A percentile compares a stretch with the other conserved stretches of the same genome.
Evolutionary conservation across 1,140 invertebrate species (phyloP).

Genomic region (Ectropis grisescens): DNA sequence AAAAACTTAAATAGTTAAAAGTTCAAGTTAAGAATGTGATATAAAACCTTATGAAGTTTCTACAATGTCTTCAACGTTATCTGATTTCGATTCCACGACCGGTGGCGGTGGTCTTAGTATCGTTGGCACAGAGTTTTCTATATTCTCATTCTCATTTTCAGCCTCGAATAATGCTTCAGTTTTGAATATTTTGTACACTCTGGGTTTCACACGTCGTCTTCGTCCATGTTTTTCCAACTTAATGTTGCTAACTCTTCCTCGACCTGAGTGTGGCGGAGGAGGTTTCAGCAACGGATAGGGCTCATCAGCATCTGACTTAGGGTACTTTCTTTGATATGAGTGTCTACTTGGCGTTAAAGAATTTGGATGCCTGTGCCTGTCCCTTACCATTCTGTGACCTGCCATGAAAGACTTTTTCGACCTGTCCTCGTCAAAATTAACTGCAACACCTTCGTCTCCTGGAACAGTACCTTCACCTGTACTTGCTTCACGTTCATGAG

Average conservation of each 20-base stretch:
- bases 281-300: conserved; percentile 62
- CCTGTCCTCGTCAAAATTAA: conserved; percentile 27
- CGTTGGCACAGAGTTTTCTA: conserved; percentile 22
- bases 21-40: too few species aligned
- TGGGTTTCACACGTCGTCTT: conserved; percentile 35
- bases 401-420: conserved; percentile 23
- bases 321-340: conserved; percentile 40
- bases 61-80: conserved; percentile 7
- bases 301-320: conserved; percentile 40
- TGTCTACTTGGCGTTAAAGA: conserved; percentile 28
- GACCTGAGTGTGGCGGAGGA: conserved; percentile 32
- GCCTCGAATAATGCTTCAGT: conserved; percentile 47
- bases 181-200: conserved; percentile 37
- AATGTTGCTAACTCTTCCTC: conserved; percentile 19
- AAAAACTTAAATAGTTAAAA: too few species aligned
- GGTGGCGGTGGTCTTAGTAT: conserved; percentile 29
- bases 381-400: conserved; percentile 19
- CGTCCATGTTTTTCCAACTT: conserved; percentile 40
- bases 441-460: conserved; percentile 21
- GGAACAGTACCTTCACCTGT: conserved; percentile 25
- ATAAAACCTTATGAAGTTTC: too few species aligned
- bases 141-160: conserved; percentile 19
- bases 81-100: conserved; percentile 32
- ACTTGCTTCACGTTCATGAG: conserved; percentile 25
- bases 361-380: conserved; percentile 41